phyloP scores from a whole-genome alignment of 64 coral and sea anemone species.

The Actinia tenebrosa region DNA sequence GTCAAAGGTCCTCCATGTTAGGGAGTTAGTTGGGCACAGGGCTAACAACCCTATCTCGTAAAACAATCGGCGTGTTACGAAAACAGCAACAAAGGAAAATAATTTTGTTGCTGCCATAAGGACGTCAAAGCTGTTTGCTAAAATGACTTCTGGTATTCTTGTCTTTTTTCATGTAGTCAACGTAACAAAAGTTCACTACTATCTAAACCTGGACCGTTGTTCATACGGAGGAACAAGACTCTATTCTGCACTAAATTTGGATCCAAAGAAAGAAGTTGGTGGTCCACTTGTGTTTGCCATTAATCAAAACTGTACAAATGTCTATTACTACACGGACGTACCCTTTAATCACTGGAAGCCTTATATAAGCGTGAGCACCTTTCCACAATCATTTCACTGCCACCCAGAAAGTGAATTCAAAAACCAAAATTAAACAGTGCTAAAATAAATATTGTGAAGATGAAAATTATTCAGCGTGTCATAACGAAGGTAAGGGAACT shows the following conservation, averaged over 20 bases:
- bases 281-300: constrained; percentile 36
- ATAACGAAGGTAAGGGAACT: too few relatives aligned
- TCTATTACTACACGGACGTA: constrained; percentile 29
- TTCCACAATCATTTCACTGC: neutral
- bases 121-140: too few relatives aligned
- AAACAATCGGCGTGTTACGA: too few relatives aligned
- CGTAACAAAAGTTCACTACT: constrained; percentile 27
- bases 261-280: constrained; percentile 24
- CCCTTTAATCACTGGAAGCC: neutral
- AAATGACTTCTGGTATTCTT: neutral
- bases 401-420: neutral
- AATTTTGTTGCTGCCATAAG: too few relatives aligned
- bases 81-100: too few relatives aligned
- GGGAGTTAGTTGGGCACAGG: too few relatives aligned
- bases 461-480: too few relatives aligned
- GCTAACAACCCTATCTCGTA: too few relatives aligned
- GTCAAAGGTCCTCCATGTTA: too few relatives aligned
- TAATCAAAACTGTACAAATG: constrained; percentile 21
- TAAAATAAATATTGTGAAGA: too few relatives aligned
- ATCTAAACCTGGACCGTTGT: constrained; percentile 44
- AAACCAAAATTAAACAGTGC: neutral
- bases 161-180: neutral
- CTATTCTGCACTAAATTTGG: constrained; percentile 1
- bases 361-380: constrained; percentile 7
- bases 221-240: constrained; percentile 29